These are phyloP conservation scores for Cladorhizidae sp. DNA, from an alignment of 37 sponge, comb jelly and placozoan species.

Conservation along the genomic window DNA sequence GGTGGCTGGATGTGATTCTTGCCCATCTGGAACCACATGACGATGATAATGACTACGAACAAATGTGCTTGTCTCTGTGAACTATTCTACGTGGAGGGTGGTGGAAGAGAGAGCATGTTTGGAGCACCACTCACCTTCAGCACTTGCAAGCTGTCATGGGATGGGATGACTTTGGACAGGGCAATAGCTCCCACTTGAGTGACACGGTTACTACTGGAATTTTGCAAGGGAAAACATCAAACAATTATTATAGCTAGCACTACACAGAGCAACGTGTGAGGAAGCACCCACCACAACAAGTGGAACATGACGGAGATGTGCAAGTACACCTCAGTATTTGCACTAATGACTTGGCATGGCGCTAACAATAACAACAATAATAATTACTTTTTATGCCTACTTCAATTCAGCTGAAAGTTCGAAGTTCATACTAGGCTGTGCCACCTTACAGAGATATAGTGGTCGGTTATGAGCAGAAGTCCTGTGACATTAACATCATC, in stretches of 20 bases:
- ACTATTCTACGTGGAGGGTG: background rate
- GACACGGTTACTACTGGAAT: constrained; percentile 86
- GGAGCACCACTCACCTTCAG: constrained; percentile 57
- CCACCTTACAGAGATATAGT: too few species aligned
- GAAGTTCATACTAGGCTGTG: too few species aligned
- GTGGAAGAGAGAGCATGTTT: background rate
- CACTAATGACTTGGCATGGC: too few species aligned
- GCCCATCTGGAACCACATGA: constrained; percentile 40
- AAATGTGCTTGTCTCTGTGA: background rate
- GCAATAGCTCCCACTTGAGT: constrained; percentile 61
- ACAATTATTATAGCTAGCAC: background rate
- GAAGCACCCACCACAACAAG: too few species aligned
- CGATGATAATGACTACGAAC: background rate
- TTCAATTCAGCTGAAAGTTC: too few species aligned
- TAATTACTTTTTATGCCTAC: too few species aligned
- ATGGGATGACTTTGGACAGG: constrained; percentile 72
- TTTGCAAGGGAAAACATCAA: background rate
- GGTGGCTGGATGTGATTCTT: constrained; percentile 50
- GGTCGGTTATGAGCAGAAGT: too few species aligned
- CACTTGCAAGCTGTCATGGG: constrained; percentile 68
- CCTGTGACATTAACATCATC: too few species aligned
- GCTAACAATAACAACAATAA: too few species aligned
- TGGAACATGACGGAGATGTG: too few species aligned
- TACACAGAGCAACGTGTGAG: background rate
- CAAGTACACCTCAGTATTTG: too few species aligned